Percentiles rank a stretch among this genome's conserved stretches.
phyloP scores from a whole-genome alignment of 1,140 invertebrate genomes.

The Andrena cerasifolii region DNA sequence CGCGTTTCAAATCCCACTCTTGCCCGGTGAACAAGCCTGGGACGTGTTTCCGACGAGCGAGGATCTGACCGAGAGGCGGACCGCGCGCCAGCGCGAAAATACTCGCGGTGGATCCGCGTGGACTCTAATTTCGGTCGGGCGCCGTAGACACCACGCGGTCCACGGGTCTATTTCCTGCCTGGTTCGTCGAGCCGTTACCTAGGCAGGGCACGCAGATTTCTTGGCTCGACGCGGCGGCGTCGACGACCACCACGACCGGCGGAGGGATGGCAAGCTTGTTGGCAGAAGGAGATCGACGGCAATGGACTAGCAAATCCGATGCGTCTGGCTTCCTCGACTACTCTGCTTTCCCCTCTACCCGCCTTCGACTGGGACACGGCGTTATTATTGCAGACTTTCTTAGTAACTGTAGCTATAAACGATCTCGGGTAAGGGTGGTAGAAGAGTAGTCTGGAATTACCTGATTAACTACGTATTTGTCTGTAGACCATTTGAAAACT shows the following conservation, averaged over 20 bases:
- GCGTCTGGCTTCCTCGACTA: slow-evolving; percentile 39
- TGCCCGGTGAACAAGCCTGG: slow-evolving; percentile 7
- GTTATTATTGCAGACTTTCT: too few species aligned
- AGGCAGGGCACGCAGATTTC: slow-evolving; percentile 63
- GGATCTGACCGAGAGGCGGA: slow-evolving; percentile 49
- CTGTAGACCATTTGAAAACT: too few species aligned
- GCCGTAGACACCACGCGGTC: slow-evolving; percentile 79
- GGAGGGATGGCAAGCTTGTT: neutral
- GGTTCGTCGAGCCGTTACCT: slow-evolving; percentile 57
- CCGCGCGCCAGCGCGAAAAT: slow-evolving; percentile 70
- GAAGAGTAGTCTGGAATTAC: too few species aligned
- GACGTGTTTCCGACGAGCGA: slow-evolving; percentile 24
- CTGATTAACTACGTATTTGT: too few species aligned
- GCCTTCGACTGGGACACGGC: neutral
- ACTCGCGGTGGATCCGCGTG: slow-evolving; percentile 73
- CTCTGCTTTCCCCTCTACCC: neutral
- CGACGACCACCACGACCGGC: slow-evolving; percentile 11
- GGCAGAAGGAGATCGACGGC: slow-evolving; percentile 36
- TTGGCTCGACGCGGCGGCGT: slow-evolving; percentile 51
- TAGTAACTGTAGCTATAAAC: too few species aligned
- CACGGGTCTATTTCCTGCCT: slow-evolving; percentile 71
- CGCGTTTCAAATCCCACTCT: slow-evolving; percentile 31
- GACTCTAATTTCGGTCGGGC: slow-evolving; percentile 77
- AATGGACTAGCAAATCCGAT: slow-evolving; percentile 47
- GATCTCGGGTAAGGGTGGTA: too few species aligned